Percentiles rank a stretch among this genome's conserved stretches.
Evolutionary conservation across 1,140 invertebrate genomes (phyloP).

Genomic region (Drosophila carrolli): DNA sequence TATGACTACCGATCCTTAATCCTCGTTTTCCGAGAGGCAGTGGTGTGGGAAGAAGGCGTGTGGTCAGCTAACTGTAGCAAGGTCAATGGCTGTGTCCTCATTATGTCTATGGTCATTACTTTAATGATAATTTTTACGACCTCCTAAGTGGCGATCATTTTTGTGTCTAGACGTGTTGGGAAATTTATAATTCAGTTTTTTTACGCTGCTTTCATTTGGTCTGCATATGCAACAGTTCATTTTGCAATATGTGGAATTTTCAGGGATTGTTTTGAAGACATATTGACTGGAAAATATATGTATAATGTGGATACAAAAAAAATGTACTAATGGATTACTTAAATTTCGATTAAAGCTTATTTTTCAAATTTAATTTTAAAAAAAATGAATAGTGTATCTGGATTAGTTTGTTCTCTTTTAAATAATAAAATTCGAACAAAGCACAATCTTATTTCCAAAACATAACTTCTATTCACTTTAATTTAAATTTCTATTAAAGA

Average conservation of each 20-base stretch:
- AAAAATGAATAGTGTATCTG: no score
- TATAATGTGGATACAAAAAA: no score
- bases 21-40: constrained; percentile 1
- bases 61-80: constrained; percentile 66
- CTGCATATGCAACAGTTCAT: constrained; percentile 26
- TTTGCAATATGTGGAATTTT: constrained; percentile 3
- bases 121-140: constrained; percentile 68
- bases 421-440: not conserved
- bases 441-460: not conserved
- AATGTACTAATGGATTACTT: no score
- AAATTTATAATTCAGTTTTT: constrained; percentile 30
- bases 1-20: constrained; percentile 46
- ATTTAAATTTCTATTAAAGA: constrained; percentile 23
- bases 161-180: constrained; percentile 29
- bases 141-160: constrained; percentile 32
- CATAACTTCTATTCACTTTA: not conserved
- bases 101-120: constrained; percentile 54
- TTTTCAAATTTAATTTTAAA: no score
- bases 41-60: constrained; percentile 7
- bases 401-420: no score
- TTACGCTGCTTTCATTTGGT: constrained; percentile 13
- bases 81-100: constrained; percentile 44
- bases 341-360: no score
- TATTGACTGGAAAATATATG: not conserved
- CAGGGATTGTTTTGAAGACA: constrained; percentile 8